Evolutionary conservation across 2,113 vertebrate genomes (phyloP), one percentile per base, ranked within the genome.

Genomic region (Hystrix cristata): DNA sequence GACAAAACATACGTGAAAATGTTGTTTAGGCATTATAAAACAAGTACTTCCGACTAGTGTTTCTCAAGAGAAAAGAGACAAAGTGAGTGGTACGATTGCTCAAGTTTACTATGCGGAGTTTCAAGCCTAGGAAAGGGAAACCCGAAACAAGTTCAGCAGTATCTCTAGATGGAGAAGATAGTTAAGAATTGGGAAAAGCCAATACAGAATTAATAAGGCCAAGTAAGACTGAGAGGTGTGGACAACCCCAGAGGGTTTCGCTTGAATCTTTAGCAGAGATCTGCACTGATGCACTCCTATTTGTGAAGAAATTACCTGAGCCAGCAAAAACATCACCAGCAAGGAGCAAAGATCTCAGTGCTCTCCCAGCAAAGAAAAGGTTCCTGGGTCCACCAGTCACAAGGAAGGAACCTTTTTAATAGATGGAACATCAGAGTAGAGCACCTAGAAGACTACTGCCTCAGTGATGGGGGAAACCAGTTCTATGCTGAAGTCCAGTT

Each of bases 331-430:
- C 46, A 9, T 29, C 34, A 31, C 51, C 15, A 80, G 51, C 21
- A 55, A 55, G 46, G 4, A 67, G 29, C 65, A 46, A 27, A 34
- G 18, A 29, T 53, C 34, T 43, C 57, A 43, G 25, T 48, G 14
- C 10, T 46, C 38, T 59, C 9, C 21, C 21, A 84, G 65, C 13
- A 57, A 90, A 1, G 8, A 62, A 64, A 76, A 25, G 53, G 18
- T 13, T 9, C 43, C 27, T 5, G 4, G 13, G 29, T 64, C 55
- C 48, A 83, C n/a, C n/a, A 84, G 59, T 11, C 13, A n/a, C 19
- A 16, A 5, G 3, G 8, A 27, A 48, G n/a, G 46, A 64, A 34
- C 5, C 1, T 34, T n/a, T 3, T 3, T 12, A 34, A 64, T 0
- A 55, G 3, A 57, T 19, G 57, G 55, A 8, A 15, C 2, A 34